phyloP scores from a whole-genome alignment of 2,113 vertebrate species.

The Dicrurus megarhynchus region DNA sequence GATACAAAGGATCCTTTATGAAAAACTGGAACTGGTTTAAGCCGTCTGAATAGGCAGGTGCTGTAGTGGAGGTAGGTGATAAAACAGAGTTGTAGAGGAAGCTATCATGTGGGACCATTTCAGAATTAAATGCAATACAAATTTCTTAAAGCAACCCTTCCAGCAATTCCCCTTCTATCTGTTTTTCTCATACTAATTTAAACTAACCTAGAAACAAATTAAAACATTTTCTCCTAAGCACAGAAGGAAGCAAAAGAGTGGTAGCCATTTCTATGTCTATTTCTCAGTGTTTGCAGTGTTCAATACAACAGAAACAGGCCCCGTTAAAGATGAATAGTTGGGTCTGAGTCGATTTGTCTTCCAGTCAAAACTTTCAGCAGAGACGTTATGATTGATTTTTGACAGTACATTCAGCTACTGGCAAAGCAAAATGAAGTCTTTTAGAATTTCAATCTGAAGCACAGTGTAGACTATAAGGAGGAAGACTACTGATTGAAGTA shows the following conservation, averaged over 20 bases:
- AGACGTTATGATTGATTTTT: neutral
- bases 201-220: neutral
- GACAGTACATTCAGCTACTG: neutral
- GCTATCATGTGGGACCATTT: neutral
- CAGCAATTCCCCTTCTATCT: neutral
- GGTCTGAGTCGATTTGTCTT: neutral
- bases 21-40: neutral
- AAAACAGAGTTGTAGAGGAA: neutral
- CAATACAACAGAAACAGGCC: neutral
- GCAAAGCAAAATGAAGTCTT: neutral
- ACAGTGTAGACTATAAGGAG: neutral
- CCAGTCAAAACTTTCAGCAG: neutral
- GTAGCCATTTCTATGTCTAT: neutral
- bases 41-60: neutral
- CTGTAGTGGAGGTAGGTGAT: neutral
- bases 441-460: neutral
- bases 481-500: neutral
- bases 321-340: neutral
- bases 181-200: neutral
- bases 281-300: neutral
- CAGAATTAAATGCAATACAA: neutral
- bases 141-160: neutral
- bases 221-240: neutral
- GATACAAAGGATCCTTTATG: neutral
- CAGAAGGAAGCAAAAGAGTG: neutral